Evolutionary conservation across 2,797 vertebrate species (phyloP).

Genomic region (Scolopax bukidnonensis): DNA sequence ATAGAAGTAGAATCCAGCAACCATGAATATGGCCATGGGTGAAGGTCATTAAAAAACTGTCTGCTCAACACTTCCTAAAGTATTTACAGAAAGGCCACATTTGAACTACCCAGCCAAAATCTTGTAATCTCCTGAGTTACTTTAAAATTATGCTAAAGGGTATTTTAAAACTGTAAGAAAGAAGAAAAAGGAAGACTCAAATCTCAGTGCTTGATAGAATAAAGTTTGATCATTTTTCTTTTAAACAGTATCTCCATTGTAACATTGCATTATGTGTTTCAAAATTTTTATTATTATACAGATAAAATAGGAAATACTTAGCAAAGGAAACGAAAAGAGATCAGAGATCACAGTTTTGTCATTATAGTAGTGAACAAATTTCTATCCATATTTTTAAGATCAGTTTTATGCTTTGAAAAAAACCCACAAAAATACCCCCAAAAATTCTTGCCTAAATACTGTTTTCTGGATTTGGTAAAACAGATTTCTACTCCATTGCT

Average conservation of each 20-base stretch:
- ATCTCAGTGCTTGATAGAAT: neutral
- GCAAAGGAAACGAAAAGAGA: neutral
- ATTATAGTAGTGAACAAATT: neutral
- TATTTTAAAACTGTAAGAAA: neutral
- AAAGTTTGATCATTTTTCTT: neutral
- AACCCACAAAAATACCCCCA: rapidly evolving
- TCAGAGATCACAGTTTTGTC: neutral
- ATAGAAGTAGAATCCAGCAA: neutral
- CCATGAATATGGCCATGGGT: neutral
- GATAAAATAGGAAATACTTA: neutral
- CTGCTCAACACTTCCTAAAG: neutral
- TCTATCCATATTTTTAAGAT: neutral
- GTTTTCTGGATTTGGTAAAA: neutral
- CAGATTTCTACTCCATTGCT: neutral
- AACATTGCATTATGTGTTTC: neutral
- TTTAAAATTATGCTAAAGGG: neutral
- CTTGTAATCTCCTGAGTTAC: neutral
- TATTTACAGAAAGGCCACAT: neutral
- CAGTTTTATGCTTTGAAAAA: neutral
- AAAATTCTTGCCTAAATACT: neutral
- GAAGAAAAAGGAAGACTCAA: neutral
- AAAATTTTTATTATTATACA: neutral
- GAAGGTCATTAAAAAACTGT: neutral
- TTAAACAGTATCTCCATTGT: neutral
- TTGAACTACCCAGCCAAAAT: neutral